Base-by-base conservation (phyloP, 1,140 invertebrate species). In the Phortica variegata region DNA sequence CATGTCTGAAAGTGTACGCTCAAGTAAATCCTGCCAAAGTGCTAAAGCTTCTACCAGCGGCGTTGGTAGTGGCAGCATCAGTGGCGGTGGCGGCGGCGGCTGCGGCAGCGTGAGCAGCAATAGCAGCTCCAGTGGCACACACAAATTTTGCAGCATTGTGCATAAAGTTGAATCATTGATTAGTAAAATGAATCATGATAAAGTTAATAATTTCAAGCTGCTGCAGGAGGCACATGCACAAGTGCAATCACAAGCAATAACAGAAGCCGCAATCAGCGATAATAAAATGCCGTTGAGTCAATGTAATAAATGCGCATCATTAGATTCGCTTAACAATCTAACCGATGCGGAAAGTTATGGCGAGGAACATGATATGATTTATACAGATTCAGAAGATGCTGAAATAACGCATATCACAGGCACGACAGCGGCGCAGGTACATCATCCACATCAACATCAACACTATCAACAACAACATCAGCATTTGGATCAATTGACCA, bases 291-390 rank as follows among this genome's bases (percentile, higher is more conserved):
- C n/a, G n/a, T 12, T 12, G 3, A 16, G 26, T n/a, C 48, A 42
- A 18, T 59, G 57, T 69, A 75, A 37, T 58, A 56, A 81, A n/a
- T 79, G 82, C 10, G 80, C 82, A 20, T 85, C 83, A 1, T 61
- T 85, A 8, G 84, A 86, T 66, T 84, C 83, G 20, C 76, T 86
- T 3, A 84, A 84, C 32, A 84, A 85, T 68, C 82, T 84, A 10
- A 84, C 83, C 0, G 81, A 82, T 34, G 49, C 34, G 4, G 60
- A 65, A 18, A 58, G 55, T 47, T 53, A 26, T 26, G 23, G 56
- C 26, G 62, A 69, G 42, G 56, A 62, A 34, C 56, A 56, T 2
- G 65, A 72, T 32, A 37, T 60, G 40, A 53, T 68, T 31, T 75
- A 71, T 38, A 68, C 72, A 20, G 69, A 75, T 52, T 73, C 72